A percentile compares a stretch with the other conserved stretches of the same genome.
phyloP scores from a whole-genome alignment of 1,140 invertebrate genomes.

The Drosophila dunni region DNA sequence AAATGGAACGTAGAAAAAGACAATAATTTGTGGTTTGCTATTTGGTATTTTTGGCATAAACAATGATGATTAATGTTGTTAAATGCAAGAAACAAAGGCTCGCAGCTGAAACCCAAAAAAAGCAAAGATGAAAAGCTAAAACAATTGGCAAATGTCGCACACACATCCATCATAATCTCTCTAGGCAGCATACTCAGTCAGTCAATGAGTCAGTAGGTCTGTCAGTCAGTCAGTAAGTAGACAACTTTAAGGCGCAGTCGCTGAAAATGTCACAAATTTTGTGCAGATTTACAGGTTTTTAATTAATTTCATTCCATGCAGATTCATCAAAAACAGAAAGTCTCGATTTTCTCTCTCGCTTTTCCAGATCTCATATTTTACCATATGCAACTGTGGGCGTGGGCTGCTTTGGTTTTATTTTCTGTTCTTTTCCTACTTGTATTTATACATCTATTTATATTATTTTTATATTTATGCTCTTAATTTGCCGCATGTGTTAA shows the following conservation, averaged over 20 bases:
- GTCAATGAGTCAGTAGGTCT: slow-evolving; percentile 14
- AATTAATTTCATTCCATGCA: slow-evolving; percentile 77
- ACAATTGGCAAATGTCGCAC: slow-evolving; percentile 72
- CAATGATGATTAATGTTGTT: slow-evolving; percentile 66
- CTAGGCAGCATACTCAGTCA: slow-evolving; percentile 25
- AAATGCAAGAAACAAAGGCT: slow-evolving; percentile 49
- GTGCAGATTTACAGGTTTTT: slow-evolving; percentile 77
- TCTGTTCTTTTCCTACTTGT: slow-evolving; percentile 15
- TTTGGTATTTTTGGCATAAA: slow-evolving; percentile 45
- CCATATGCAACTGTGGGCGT: slow-evolving; percentile 39
- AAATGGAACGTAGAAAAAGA: slow-evolving; percentile 49
- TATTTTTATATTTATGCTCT: slow-evolving; percentile 53
- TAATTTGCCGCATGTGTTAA: slow-evolving; percentile 74
- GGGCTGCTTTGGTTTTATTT: slow-evolving; percentile 34
- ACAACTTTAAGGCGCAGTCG: slow-evolving; percentile 66
- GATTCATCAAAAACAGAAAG: slow-evolving; percentile 65
- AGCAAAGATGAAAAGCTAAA: slow-evolving; percentile 31
- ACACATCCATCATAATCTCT: slow-evolving; percentile 76
- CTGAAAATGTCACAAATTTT: slow-evolving; percentile 40
- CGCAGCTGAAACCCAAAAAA: slow-evolving; percentile 34
- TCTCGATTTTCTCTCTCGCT: slow-evolving; percentile 21
- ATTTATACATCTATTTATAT: slow-evolving; percentile 11
- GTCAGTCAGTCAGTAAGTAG: slow-evolving; percentile 36
- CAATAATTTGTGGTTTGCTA: slow-evolving; percentile 16
- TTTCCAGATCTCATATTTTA: slow-evolving; percentile 14